Conservation (phyloP, 2,113 vertebrate species). For the Gallinago paraguaiae region DNA sequence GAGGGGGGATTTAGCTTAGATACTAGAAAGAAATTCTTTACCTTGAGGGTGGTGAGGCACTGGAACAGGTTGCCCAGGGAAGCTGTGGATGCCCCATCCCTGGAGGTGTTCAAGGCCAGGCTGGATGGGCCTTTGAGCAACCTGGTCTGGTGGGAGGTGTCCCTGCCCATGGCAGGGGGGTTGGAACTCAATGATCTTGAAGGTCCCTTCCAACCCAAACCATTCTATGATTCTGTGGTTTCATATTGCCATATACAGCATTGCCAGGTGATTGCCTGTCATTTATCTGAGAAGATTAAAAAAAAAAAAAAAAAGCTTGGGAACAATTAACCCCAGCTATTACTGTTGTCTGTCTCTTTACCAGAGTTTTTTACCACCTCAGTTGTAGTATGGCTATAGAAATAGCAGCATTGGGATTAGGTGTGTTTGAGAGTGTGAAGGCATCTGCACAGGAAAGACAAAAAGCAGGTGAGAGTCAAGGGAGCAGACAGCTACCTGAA, state of each 20-base stretch:
- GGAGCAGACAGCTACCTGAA: neutral
- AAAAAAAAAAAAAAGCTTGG: neutral
- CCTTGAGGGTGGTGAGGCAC: too few species aligned
- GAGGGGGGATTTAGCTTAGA: too few species aligned
- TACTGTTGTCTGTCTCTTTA: neutral
- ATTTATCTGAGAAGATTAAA: neutral
- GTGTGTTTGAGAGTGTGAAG: neutral
- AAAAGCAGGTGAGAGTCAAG: neutral
- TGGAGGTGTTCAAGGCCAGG: too few species aligned
- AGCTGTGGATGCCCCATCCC: too few species aligned
- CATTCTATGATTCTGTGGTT: too few species aligned
- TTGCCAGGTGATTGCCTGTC: neutral
- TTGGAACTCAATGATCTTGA: too few species aligned
- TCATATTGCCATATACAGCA: neutral
- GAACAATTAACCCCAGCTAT: neutral
- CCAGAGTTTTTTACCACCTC: neutral
- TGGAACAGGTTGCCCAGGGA: too few species aligned
- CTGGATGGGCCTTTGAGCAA: too few species aligned
- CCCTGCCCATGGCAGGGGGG: too few species aligned
- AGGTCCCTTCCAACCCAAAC: too few species aligned
- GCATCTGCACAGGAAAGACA: neutral
- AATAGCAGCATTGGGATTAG: neutral
- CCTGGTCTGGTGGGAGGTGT: too few species aligned
- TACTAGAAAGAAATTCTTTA: too few species aligned
- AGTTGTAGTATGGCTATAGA: neutral